These are phyloP conservation scores for Drosophila robusta DNA, from an alignment of 2,888 invertebrate genomes.

Conservation along the genomic window DNA sequence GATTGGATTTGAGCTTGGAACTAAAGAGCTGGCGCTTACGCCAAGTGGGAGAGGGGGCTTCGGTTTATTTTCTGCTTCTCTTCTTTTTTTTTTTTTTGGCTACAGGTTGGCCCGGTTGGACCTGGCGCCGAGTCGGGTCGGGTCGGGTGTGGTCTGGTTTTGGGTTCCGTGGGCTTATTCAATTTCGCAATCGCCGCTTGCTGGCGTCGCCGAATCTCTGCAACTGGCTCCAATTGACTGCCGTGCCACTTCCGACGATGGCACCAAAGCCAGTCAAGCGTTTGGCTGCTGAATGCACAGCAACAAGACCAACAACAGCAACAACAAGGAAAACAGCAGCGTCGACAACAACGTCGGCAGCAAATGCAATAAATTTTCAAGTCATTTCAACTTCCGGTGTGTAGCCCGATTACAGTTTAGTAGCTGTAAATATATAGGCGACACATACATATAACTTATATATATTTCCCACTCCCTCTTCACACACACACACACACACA, in stretches of 20 bases:
- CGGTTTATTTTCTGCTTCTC: too few species aligned
- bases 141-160: slow-evolving; percentile 20
- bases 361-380: slow-evolving; percentile 81
- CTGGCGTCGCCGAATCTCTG: slow-evolving; percentile 54
- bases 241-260: slow-evolving; percentile 69
- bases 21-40: not conserved
- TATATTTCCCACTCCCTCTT: not conserved
- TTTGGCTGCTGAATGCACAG: slow-evolving; percentile 64
- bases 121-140: not conserved
- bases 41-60: not conserved
- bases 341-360: slow-evolving; percentile 42
- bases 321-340: slow-evolving; percentile 19
- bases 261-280: slow-evolving; percentile 65
- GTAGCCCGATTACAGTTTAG: slow-evolving; percentile 79
- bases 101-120: not conserved
- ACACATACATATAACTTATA: slow-evolving; percentile 20
- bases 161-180: slow-evolving; percentile 62
- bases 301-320: slow-evolving; percentile 24
- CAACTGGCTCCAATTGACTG: slow-evolving; percentile 75
- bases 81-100: not conserved
- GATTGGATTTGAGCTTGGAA: slow-evolving; percentile 21
- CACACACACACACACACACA: not conserved
- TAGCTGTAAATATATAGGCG: slow-evolving; percentile 71
- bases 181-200: slow-evolving; percentile 69
- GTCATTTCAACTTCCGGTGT: slow-evolving; percentile 81